Conservation (phyloP, 1,140 invertebrate genomes). For the Tetragnatha versicolor region DNA sequence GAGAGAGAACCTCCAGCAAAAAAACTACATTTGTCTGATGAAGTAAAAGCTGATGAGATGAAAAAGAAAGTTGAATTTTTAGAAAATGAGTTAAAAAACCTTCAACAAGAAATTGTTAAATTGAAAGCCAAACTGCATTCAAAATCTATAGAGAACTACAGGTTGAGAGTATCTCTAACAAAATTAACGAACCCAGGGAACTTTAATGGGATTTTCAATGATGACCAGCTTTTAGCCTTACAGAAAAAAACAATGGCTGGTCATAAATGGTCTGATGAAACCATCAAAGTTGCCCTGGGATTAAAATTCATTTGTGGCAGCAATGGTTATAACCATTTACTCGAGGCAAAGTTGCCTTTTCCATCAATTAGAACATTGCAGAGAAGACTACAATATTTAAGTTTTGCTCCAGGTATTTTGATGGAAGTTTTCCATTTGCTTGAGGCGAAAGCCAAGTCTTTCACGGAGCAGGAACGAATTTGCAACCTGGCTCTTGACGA, state of each 20-base stretch:
- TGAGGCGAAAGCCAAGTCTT: neutral
- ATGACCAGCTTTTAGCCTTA: neutral
- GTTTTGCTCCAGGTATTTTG: neutral
- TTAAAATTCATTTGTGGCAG: conserved; percentile 2
- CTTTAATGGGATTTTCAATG: neutral
- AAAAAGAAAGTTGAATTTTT: too few species aligned
- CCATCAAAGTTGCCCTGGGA: neutral
- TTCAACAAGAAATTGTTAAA: neutral
- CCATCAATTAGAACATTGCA: conserved; percentile 5
- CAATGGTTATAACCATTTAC: neutral
- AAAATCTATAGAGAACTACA: neutral
- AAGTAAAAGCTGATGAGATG: neutral
- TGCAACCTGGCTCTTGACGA: neutral
- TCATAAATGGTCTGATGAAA: neutral
- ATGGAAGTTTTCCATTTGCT: conserved; percentile 23
- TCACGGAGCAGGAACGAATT: neutral
- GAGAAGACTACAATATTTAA: conserved; percentile 13
- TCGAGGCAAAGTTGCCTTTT: neutral
- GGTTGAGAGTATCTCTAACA: neutral
- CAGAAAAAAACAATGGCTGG: neutral
- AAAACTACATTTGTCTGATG: too few species aligned
- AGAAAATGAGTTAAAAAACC: neutral
- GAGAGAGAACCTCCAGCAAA: too few species aligned
- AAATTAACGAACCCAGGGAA: neutral
- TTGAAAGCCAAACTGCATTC: neutral